Evolutionary conservation across 2,113 vertebrate species (phyloP).

Genomic region (Enhydra lutris): DNA sequence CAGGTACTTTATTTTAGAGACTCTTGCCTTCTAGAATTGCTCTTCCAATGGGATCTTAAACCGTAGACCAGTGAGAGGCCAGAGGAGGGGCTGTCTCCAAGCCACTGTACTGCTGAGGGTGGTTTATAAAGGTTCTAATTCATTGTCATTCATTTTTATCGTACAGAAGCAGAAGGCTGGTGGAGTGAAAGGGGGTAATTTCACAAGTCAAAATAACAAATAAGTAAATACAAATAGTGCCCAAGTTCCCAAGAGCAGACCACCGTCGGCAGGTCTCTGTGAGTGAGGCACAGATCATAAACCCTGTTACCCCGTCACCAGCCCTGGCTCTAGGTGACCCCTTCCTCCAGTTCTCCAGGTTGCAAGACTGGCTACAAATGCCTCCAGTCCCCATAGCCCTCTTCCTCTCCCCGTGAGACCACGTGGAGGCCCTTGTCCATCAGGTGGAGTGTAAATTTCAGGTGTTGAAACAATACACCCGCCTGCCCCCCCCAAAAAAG

Average conservation of each 20-base stretch:
- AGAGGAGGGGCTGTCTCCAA: background rate
- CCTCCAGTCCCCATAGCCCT: no score
- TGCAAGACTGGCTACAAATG: background rate
- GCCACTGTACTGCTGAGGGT: background rate
- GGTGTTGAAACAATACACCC: background rate
- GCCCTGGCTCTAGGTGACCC: background rate
- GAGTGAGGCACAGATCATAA: background rate
- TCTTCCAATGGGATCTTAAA: background rate
- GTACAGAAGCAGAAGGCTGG: slow-evolving; percentile 31
- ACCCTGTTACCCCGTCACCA: background rate
- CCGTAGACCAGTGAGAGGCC: background rate
- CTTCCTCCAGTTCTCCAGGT: background rate
- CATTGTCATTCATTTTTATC: slow-evolving; percentile 57
- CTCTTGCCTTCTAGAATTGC: background rate
- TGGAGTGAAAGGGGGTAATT: slow-evolving; percentile 31
- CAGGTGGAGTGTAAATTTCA: background rate
- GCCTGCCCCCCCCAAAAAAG: background rate
- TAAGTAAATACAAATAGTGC: slow-evolving; percentile 53
- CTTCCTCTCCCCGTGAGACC: background rate
- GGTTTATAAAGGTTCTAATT: slow-evolving; percentile 47
- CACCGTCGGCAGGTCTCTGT: background rate
- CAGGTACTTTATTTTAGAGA: background rate
- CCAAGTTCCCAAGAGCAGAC: background rate
- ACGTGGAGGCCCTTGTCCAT: background rate
- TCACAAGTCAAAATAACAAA: slow-evolving; percentile 59